Evolutionary conservation across 1,140 invertebrate species (phyloP), one percentile per base, ranked within the genome.

Genomic region (Hycleus cichorii): DNA sequence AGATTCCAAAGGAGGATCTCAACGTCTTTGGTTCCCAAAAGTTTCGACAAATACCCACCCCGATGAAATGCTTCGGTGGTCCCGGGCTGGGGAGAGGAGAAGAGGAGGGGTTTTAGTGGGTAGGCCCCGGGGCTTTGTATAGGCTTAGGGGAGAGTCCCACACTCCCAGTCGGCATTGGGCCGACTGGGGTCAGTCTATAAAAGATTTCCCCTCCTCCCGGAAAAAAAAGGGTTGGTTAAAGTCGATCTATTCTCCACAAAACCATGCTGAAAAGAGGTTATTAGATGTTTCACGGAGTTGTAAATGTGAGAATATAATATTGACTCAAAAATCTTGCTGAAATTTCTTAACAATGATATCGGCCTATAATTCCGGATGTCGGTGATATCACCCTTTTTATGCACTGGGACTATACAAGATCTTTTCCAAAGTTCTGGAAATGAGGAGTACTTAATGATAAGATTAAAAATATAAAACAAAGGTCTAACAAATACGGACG

Each of bases 251-350:
- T 25, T 27, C 24, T 38, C n/a, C 18, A 59, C 27, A 47, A 59
- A 59, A 11, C 57, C 57, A 26, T 59, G 50, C 44, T 59, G 57
- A 18, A 8, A 40, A 32, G 9, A 4, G 5, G 40, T n/a, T 42
- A 42, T 42, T n/a, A 42, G 4, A 4, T 42, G 40, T 11, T 42
- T 42, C 9, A 42, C 11, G 40, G 9, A 11, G 40, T 10, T 10
- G 3, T 42, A 11, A n/a, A 42, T 42, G 11, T n/a, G 9, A n/a
- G 47, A 24, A 26, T 26, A 48, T 9, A 24, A 11, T 24, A 27
- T 26, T 9, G 25, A 26, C 32, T 48, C 47, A 48, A 48, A 48
- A 4, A 48, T 11, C 25, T 48, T 48, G 25, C 11, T 24, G 32
- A 48, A 48, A 38, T 26, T 38, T 4, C 25, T 18, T 3, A 26